Percentiles rank a stretch among this genome's conserved stretches.
phyloP scores from a whole-genome alignment of 2,113 vertebrate species.

The Dissostichus mawsoni region DNA sequence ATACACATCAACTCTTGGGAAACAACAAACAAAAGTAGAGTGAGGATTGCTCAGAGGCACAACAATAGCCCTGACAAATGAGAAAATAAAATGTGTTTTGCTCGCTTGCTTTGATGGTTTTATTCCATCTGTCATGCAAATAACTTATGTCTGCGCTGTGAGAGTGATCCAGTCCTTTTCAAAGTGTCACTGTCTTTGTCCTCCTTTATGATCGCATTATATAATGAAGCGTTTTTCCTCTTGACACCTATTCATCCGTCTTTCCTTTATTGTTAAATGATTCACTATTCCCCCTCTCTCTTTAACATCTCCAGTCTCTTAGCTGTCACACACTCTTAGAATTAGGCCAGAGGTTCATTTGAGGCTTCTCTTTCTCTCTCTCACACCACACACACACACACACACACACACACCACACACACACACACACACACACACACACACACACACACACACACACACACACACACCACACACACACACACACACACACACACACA shows the following conservation, averaged over 20 bases:
- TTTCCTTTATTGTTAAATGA: slow-evolving; percentile 21
- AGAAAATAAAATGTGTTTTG: not conserved
- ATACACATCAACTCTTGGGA: not conserved
- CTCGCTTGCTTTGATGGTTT: slow-evolving; percentile 10
- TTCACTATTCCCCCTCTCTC: slow-evolving; percentile 34
- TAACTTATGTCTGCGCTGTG: slow-evolving; percentile 3
- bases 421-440: slow-evolving; percentile 6
- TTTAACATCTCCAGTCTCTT: slow-evolving; percentile 22
- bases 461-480: too few relatives aligned
- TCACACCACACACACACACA: not conserved
- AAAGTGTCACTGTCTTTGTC: slow-evolving; percentile 13
- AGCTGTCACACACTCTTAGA: slow-evolving; percentile 41
- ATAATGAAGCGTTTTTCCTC: slow-evolving; percentile 29
- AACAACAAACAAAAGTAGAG: not conserved
- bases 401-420: not conserved
- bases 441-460: too few relatives aligned
- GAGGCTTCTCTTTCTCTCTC: not conserved
- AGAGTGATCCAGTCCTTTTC: slow-evolving; percentile 3
- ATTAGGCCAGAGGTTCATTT: slow-evolving; percentile 41
- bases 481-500: too few relatives aligned
- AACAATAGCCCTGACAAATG: not conserved
- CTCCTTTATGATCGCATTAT: not conserved
- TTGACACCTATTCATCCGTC: slow-evolving; percentile 22
- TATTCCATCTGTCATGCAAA: slow-evolving; percentile 1
- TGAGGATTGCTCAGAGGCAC: slow-evolving; percentile 2